Conservation (phyloP, 2,797 vertebrate genomes). For the Protosalanx chinensis region DNA sequence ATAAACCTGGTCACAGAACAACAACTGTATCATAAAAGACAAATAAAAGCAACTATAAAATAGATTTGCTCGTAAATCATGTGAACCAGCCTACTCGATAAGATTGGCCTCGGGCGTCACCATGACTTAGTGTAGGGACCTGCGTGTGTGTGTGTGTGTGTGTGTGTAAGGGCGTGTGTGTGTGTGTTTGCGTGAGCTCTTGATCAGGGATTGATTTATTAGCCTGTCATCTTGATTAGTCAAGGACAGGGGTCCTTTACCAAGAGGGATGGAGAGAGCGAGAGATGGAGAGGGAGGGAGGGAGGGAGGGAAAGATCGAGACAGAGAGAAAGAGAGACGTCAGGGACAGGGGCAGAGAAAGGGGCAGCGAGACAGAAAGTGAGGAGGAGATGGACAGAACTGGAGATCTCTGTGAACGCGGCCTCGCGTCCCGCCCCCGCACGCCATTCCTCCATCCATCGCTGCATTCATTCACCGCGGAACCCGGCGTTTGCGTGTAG, state of each 20-base stretch:
- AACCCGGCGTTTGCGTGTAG: neutral
- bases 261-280: slow-evolving; percentile 31
- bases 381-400: slow-evolving; percentile 8
- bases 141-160: slow-evolving; percentile 12
- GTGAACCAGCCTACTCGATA: slow-evolving; percentile 56
- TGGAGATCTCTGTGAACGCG: slow-evolving; percentile 42
- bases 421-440: slow-evolving; percentile 39
- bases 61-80: slow-evolving; percentile 67
- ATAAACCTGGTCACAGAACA: slow-evolving; percentile 60
- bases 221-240: slow-evolving; percentile 57
- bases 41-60: slow-evolving; percentile 69
- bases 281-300: neutral
- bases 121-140: slow-evolving; percentile 38
- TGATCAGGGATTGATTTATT: slow-evolving; percentile 61
- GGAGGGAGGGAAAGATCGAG: neutral
- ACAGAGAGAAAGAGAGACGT: slow-evolving; percentile 24
- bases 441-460: slow-evolving; percentile 21
- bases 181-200: slow-evolving; percentile 38
- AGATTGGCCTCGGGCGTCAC: slow-evolving; percentile 51
- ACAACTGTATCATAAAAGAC: slow-evolving; percentile 62
- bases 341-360: slow-evolving; percentile 21
- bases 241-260: slow-evolving; percentile 37
- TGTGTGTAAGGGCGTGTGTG: slow-evolving; percentile 3
- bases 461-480: slow-evolving; percentile 52
- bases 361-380: neutral